Percentiles rank a stretch among this genome's conserved stretches.
Evolutionary conservation across 1,140 invertebrate genomes (phyloP).

Genomic region (Zelostemma sp.): DNA sequence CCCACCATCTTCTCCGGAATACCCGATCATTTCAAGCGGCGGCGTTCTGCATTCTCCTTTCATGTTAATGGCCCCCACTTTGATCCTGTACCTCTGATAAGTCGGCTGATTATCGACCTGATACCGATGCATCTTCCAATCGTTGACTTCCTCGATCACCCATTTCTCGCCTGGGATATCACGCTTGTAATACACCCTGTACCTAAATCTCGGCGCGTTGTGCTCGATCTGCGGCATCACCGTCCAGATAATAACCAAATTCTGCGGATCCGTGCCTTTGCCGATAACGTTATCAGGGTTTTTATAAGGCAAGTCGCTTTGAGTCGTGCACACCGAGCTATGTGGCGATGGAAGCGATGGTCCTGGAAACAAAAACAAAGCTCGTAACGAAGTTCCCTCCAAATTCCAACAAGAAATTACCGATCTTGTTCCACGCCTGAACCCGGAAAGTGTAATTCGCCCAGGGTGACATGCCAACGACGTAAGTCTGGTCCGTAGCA

Average conservation of each 20-base stretch:
- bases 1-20: constrained; percentile 92
- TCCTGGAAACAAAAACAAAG: constrained; percentile 59
- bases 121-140: constrained; percentile 79
- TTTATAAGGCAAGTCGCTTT: constrained; percentile 88
- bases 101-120: constrained; percentile 88
- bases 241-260: constrained; percentile 96
- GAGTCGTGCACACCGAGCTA: constrained; percentile 88
- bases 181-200: constrained; percentile 88
- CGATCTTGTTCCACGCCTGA: constrained; percentile 93
- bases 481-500: constrained; percentile 83
- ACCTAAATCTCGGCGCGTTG: constrained; percentile 93
- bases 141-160: constrained; percentile 78
- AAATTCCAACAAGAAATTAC: constrained; percentile 32
- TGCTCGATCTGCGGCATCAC: constrained; percentile 97
- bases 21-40: constrained; percentile 87
- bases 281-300: constrained; percentile 97
- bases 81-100: constrained; percentile 91
- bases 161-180: constrained; percentile 83
- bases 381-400: too few relatives aligned
- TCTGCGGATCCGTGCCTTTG: constrained; percentile 87
- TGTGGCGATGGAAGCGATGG: constrained; percentile 83
- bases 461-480: constrained; percentile 87
- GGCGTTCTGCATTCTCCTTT: constrained; percentile 88
- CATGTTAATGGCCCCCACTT: constrained; percentile 92
- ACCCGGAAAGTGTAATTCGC: constrained; percentile 98